A percentile compares a stretch with the other conserved stretches of the same genome.
Conservation (phyloP, 2,797 vertebrate species). For the Hydrolagus colliei region DNA sequence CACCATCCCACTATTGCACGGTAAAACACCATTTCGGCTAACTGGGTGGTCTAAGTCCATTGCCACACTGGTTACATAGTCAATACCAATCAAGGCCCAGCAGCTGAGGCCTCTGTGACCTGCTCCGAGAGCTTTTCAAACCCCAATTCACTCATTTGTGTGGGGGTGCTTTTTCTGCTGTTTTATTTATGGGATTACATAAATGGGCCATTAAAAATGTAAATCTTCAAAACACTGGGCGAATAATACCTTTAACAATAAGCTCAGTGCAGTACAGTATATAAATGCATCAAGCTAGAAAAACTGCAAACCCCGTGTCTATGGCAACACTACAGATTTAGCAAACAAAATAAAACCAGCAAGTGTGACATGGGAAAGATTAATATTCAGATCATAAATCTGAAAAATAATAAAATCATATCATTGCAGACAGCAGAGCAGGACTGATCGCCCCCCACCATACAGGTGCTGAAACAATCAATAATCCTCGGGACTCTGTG, state of each 20-base stretch:
- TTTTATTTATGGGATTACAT: slow-evolving; percentile 82
- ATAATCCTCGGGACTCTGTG: neutral
- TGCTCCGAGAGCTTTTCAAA: slow-evolving; percentile 61
- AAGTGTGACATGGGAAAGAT: slow-evolving; percentile 55
- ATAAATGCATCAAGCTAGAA: slow-evolving; percentile 48
- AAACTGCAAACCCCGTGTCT: slow-evolving; percentile 51
- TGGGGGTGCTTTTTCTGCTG: slow-evolving; percentile 63
- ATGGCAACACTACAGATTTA: slow-evolving; percentile 59
- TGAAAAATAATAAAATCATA: slow-evolving; percentile 63
- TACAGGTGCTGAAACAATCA: slow-evolving; percentile 55
- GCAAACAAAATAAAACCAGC: slow-evolving; percentile 52
- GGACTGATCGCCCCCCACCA: slow-evolving; percentile 50
- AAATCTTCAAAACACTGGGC: slow-evolving; percentile 73
- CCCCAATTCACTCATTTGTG: slow-evolving; percentile 65
- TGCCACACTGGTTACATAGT: slow-evolving; percentile 61
- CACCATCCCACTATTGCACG: slow-evolving; percentile 56
- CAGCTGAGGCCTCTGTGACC: slow-evolving; percentile 75
- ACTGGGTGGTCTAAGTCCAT: slow-evolving; percentile 77
- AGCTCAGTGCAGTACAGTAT: slow-evolving; percentile 62
- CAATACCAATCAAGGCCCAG: slow-evolving; percentile 68
- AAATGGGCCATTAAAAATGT: slow-evolving; percentile 81
- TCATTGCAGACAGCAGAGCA: slow-evolving; percentile 58
- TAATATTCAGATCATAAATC: slow-evolving; percentile 49
- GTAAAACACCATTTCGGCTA: slow-evolving; percentile 64
- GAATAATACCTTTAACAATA: slow-evolving; percentile 72